phyloP scores from a whole-genome alignment of 2,113 vertebrate species.

The Oncorhynchus nerka region DNA sequence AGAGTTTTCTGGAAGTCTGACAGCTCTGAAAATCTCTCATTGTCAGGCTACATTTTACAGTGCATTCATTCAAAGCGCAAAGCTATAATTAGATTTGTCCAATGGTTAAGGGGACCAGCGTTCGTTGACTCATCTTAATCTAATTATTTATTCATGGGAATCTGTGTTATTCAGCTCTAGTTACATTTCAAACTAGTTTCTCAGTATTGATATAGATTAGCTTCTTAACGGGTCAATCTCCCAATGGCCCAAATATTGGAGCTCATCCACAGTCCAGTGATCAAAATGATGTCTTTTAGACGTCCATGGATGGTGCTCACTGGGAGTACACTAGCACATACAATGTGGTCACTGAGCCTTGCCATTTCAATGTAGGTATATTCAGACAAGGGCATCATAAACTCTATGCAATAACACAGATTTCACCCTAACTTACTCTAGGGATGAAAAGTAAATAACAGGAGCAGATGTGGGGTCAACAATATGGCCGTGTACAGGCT shows the following conservation, averaged over 20 bases:
- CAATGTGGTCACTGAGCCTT: too few species aligned
- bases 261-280: neutral
- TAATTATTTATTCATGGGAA: conserved; percentile 10
- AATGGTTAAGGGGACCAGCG: neutral
- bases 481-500: neutral
- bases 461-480: too few species aligned
- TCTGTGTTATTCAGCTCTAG: neutral
- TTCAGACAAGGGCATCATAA: too few species aligned
- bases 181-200: neutral
- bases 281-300: too few species aligned
- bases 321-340: too few species aligned
- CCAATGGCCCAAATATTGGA: neutral
- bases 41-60: conserved; percentile 28
- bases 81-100: conserved; percentile 32
- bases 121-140: conserved; percentile 31
- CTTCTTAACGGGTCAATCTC: conserved; percentile 4
- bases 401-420: too few species aligned
- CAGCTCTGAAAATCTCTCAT: conserved; percentile 33
- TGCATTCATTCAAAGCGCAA: conserved; percentile 23
- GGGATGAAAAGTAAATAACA: too few species aligned
- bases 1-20: conserved; percentile 4
- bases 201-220: neutral
- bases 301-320: too few species aligned
- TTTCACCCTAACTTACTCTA: too few species aligned
- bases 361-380: too few species aligned